Evolutionary conservation across 2,113 vertebrate genomes (phyloP).

Genomic region (Procapra przewalskii): DNA sequence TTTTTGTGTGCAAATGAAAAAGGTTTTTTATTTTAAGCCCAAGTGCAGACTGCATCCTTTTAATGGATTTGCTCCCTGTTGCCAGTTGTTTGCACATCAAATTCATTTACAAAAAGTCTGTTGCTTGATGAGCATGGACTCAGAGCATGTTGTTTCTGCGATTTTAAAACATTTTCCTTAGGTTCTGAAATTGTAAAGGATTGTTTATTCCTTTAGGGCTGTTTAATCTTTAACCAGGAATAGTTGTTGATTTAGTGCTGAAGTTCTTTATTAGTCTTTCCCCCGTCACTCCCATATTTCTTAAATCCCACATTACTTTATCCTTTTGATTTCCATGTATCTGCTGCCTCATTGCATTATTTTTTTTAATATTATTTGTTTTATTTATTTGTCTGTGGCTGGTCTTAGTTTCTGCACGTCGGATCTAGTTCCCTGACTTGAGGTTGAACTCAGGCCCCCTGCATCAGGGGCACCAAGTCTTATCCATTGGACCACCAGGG

Average conservation of each 20-base stretch:
- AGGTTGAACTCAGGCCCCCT: background rate
- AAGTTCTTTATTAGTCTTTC: background rate
- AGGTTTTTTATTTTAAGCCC: background rate
- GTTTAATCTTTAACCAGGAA: background rate
- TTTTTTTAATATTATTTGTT: background rate
- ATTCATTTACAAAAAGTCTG: background rate
- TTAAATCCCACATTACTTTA: background rate
- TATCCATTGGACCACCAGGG: background rate
- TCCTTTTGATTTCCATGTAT: background rate
- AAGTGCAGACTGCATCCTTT: background rate
- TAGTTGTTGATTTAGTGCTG: background rate
- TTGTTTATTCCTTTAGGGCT: background rate
- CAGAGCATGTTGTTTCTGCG: background rate
- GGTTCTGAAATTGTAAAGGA: background rate
- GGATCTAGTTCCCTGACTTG: background rate
- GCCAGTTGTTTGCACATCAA: background rate
- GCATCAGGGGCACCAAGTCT: background rate
- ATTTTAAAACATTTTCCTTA: constrained; percentile 17
- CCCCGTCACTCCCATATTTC: background rate
- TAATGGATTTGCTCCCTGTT: background rate
- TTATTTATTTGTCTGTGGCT: background rate
- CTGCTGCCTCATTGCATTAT: background rate
- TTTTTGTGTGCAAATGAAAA: background rate
- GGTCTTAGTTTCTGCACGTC: background rate
- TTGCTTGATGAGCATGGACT: background rate